A percentile compares a stretch with the other conserved stretches of the same genome.
These are phyloP conservation scores for Orchesellides sinensis DNA, from an alignment of 2,888 invertebrate species.

Conservation along the genomic window DNA sequence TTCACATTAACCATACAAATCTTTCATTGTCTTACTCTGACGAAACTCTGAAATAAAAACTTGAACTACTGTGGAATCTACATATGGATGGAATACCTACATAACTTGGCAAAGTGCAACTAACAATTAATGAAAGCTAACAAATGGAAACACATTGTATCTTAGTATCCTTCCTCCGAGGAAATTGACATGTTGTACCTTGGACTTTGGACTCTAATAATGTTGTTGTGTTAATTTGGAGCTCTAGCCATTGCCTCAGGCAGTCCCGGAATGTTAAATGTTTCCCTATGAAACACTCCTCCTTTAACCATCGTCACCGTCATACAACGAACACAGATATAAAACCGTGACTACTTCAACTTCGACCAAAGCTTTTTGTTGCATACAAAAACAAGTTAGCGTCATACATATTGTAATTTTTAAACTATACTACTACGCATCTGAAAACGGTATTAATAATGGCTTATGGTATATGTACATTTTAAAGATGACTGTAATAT, in stretches of 20 bases:
- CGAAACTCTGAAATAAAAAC: no score
- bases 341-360: no score
- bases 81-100: neutral
- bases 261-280: conserved; percentile 21
- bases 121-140: no score
- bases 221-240: neutral
- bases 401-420: neutral
- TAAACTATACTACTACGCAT: conserved; percentile 5
- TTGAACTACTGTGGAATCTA: no score
- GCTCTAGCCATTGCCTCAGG: conserved; percentile 22
- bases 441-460: neutral
- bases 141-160: neutral
- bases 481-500: conserved; percentile 5
- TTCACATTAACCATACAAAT: no score
- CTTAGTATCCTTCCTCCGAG: conserved; percentile 33
- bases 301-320: neutral
- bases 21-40: no score
- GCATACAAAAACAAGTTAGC: neutral
- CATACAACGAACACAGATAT: neutral
- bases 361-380: no score
- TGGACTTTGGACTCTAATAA: conserved; percentile 53
- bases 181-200: conserved; percentile 56
- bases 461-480: no score
- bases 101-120: no score
- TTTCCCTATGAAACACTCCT: conserved; percentile 1